These are phyloP conservation scores for Okamejei kenojei DNA, from an alignment of 2,797 vertebrate species.

Conservation along the genomic window DNA sequence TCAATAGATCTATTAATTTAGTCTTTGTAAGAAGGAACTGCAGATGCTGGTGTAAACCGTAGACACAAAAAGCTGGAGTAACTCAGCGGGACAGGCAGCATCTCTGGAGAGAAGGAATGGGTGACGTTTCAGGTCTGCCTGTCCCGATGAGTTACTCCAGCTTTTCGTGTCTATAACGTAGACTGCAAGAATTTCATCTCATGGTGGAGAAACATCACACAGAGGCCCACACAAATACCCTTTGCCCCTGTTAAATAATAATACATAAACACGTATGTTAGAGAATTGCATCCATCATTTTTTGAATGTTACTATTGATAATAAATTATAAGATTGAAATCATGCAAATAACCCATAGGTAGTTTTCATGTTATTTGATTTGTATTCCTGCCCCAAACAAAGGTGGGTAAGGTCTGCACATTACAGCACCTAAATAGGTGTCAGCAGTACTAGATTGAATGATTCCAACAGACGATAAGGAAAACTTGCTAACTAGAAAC, in stretches of 20 bases:
- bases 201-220: neutral
- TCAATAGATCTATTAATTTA: neutral
- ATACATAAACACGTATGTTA: neutral
- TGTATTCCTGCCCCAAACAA: neutral
- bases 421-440: neutral
- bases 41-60: too few relatives aligned
- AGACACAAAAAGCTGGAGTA: too few relatives aligned
- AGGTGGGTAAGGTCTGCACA: neutral
- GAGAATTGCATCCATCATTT: neutral
- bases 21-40: too few relatives aligned
- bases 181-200: neutral
- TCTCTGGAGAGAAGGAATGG: too few relatives aligned
- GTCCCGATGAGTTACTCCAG: too few relatives aligned
- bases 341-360: neutral
- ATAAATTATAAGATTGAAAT: constrained; percentile 9
- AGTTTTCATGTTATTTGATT: too few relatives aligned
- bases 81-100: too few relatives aligned
- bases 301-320: neutral
- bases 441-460: neutral
- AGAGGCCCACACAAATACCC: neutral
- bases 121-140: too few relatives aligned
- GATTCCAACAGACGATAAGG: neutral
- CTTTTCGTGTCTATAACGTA: too few relatives aligned
- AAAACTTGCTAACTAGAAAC: neutral
- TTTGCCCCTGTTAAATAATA: neutral